Evolutionary conservation across 2,888 invertebrate species (phyloP).

Genomic region (Platycnemis pennipes): DNA sequence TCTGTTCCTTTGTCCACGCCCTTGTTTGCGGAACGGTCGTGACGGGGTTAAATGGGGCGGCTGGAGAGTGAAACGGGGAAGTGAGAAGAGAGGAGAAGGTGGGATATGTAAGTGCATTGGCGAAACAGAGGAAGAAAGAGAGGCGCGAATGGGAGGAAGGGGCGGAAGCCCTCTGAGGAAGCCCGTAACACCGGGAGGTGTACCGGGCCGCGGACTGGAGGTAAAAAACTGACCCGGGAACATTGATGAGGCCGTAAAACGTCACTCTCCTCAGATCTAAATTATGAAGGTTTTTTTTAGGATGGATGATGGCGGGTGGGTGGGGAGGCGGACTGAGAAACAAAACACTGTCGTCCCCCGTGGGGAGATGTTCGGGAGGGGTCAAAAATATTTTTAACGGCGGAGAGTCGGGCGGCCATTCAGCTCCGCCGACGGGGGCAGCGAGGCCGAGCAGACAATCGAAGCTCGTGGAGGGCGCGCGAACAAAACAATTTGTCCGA

Average conservation of each 20-base stretch:
- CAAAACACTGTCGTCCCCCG: background rate
- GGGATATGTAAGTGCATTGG: background rate
- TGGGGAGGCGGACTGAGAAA: background rate
- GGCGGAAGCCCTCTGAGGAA: background rate
- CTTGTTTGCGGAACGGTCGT: constrained; percentile 7
- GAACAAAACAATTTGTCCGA: constrained; percentile 28
- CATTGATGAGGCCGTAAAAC: constrained; percentile 32
- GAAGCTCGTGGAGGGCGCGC: background rate
- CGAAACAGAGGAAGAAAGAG: background rate
- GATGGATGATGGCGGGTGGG: background rate
- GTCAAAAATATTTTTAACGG: constrained; percentile 9
- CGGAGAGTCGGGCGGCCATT: background rate
- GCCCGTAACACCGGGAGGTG: background rate
- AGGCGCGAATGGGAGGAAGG: background rate
- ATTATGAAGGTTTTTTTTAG: background rate
- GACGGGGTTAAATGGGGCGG: constrained; percentile 27
- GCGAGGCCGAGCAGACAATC: background rate
- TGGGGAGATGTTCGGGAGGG: background rate
- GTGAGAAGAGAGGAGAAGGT: background rate
- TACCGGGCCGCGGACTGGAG: background rate
- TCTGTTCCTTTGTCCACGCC: background rate
- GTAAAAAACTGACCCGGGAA: constrained; percentile 2
- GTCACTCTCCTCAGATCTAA: constrained; percentile 33
- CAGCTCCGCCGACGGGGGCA: background rate
- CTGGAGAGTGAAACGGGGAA: background rate